Conservation (phyloP, 1,140 invertebrate genomes). For the Trachymyrmex cornetzi region DNA sequence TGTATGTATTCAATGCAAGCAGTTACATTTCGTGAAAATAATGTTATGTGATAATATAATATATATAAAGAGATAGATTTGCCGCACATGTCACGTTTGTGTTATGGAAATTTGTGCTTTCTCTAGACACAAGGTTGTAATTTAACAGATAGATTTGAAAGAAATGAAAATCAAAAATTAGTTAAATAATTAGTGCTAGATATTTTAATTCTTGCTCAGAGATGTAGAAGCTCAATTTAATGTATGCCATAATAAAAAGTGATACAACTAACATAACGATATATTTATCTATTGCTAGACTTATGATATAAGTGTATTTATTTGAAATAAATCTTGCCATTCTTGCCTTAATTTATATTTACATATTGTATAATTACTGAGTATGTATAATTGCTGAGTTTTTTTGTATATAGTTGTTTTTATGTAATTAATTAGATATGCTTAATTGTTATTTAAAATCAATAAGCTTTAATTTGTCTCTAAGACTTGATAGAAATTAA, state of each 20-base stretch:
- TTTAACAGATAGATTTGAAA: neutral
- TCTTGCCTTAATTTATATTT: constrained; percentile 3
- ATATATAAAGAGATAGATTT: neutral
- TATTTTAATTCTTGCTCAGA: constrained; percentile 1
- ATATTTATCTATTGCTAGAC: neutral
- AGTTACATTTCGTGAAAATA: constrained; percentile 20
- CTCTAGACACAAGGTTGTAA: neutral
- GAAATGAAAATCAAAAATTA: constrained; percentile 3
- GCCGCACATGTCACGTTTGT: neutral
- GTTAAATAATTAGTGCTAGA: neutral
- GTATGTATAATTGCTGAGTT: neutral
- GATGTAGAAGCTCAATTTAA: neutral
- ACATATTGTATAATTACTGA: neutral
- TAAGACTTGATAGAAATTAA: constrained; percentile 1
- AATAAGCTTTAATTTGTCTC: neutral
- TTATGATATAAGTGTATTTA: constrained; percentile 2
- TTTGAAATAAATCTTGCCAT: constrained; percentile 10
- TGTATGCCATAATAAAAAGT: neutral
- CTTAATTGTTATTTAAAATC: neutral
- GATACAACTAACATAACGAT: neutral
- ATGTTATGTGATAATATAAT: neutral
- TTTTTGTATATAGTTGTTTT: neutral
- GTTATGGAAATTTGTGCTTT: constrained; percentile 15
- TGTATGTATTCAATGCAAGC: neutral
- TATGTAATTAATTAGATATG: neutral